Conservation (phyloP, 1,140 invertebrate species). For the Cepaea nemoralis region DNA sequence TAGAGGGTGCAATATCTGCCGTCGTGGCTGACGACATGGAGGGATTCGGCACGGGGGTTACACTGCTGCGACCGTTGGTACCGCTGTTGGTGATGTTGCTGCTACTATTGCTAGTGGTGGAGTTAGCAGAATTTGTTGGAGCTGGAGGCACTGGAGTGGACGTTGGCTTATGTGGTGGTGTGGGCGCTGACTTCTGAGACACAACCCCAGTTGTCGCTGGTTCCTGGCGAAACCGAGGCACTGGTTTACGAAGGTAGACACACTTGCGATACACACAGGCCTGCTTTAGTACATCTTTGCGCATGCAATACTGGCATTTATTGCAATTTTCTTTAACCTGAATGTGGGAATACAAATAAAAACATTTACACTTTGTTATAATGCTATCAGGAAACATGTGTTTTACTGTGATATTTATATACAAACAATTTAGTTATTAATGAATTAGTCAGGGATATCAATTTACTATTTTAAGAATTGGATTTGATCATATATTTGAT, state of each 20-base stretch:
- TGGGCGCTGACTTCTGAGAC: not conserved
- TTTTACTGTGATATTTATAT: too few relatives aligned
- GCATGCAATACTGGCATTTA: conserved; percentile 64
- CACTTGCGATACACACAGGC: conserved; percentile 68
- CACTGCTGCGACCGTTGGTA: not conserved
- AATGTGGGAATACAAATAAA: too few relatives aligned
- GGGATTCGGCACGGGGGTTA: conserved; percentile 20
- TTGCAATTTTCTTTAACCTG: conserved; percentile 64
- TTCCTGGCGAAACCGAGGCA: conserved; percentile 54
- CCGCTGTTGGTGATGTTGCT: not conserved
- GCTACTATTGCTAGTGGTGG: conserved; percentile 20
- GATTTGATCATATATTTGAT: too few relatives aligned
- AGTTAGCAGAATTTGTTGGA: not conserved
- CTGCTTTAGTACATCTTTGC: conserved; percentile 65
- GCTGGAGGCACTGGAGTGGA: not conserved
- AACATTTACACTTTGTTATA: too few relatives aligned
- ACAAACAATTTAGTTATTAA: too few relatives aligned
- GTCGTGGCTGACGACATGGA: conserved; percentile 21
- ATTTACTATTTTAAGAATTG: too few relatives aligned
- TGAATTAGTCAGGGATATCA: too few relatives aligned
- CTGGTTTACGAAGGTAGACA: conserved; percentile 66
- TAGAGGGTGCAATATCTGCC: not conserved
- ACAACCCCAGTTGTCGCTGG: not conserved
- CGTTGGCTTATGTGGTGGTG: not conserved
- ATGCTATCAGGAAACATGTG: too few relatives aligned